These are phyloP conservation scores for Lasioglossum albipes DNA, from an alignment of 1,140 invertebrate genomes.

Conservation along the genomic window DNA sequence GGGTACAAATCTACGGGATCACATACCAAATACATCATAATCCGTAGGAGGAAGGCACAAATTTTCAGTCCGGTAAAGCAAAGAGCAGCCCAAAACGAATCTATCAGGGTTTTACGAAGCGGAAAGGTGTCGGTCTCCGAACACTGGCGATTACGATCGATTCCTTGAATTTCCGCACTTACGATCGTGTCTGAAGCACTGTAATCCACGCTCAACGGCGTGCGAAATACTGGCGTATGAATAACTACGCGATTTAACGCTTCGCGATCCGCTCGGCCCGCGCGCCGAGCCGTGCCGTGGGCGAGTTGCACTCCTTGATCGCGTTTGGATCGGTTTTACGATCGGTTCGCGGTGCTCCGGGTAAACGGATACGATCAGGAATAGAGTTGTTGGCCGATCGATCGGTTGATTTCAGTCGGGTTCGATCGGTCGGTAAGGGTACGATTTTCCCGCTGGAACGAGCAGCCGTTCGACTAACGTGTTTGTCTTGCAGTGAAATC, in stretches of 20 bases:
- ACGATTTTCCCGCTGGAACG: no score
- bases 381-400: not conserved
- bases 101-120: not conserved
- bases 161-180: constrained; percentile 17
- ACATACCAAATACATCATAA: no score
- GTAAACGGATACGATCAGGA: not conserved
- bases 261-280: not conserved
- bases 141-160: constrained; percentile 37
- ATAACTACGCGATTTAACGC: constrained; percentile 46
- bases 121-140: constrained; percentile 34
- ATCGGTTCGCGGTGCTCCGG: not conserved
- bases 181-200: constrained; percentile 20
- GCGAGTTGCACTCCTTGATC: constrained; percentile 23
- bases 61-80: no score
- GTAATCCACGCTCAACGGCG: constrained; percentile 24
- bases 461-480: no score
- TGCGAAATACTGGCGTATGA: constrained; percentile 36
- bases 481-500: no score
- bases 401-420: not conserved
- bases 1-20: no score
- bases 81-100: no score
- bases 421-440: not conserved
- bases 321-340: constrained; percentile 11
- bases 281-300: no score
- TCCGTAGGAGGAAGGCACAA: no score